phyloP scores from a whole-genome alignment of 2,113 vertebrate genomes.

The Seriola dumerili region DNA sequence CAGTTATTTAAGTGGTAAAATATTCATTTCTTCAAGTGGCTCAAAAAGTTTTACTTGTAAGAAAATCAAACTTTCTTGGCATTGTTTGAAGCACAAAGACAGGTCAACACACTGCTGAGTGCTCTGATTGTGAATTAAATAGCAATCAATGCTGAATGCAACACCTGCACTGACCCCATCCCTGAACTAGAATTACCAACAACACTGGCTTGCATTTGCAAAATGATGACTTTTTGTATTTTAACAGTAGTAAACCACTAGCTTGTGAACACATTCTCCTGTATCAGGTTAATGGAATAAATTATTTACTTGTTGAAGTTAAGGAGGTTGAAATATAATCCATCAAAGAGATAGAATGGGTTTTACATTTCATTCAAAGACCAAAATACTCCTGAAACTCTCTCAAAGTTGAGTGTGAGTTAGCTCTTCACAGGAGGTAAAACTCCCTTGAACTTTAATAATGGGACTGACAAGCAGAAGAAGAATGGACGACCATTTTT shows the following conservation, averaged over 20 bases:
- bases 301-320: background rate
- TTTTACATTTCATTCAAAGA: background rate
- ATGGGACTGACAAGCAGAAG: slow-evolving; percentile 60
- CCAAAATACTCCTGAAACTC: background rate
- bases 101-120: slow-evolving; percentile 9
- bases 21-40: background rate
- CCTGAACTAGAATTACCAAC: slow-evolving; percentile 28
- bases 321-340: background rate
- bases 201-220: background rate
- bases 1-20: background rate
- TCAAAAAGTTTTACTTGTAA: background rate
- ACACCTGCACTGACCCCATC: slow-evolving; percentile 1
- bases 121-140: slow-evolving; percentile 18
- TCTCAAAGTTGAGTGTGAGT: background rate
- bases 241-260: background rate
- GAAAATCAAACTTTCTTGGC: background rate
- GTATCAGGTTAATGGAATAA: background rate
- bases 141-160: slow-evolving; percentile 3
- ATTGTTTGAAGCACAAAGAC: slow-evolving; percentile 29
- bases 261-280: background rate
- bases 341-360: background rate
- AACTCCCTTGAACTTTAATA: slow-evolving; percentile 58
- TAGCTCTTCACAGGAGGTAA: slow-evolving; percentile 42
- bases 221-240: slow-evolving; percentile 10
- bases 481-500: slow-evolving; percentile 70